Base-by-base conservation (phyloP, 2,113 vertebrate genomes). In the Hymenochirus boettgeri region DNA sequence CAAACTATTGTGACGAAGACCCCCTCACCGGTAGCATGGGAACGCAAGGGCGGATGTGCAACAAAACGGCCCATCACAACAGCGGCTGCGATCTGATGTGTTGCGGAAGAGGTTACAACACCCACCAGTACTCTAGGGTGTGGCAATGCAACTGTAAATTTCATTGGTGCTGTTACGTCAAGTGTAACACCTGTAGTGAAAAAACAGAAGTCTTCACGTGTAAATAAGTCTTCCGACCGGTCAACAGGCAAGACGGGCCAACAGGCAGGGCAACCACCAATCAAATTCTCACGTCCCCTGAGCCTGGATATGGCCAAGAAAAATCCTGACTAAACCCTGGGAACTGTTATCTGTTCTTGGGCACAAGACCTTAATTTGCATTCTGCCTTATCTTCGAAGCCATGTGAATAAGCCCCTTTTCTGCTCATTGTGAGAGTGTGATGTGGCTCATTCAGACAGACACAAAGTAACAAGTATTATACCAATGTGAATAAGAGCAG, bases 61-160 rank as follows among this genome's bases (percentile, higher is more conserved):
- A 99, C 87, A 97, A 95, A 85, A 96, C 95, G 0, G 90, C 89
- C n/a, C 93, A 91, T 50, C 95, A 97, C 78, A 86, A 90, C 72
- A 92, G 89, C 0, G 90, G 94, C 79, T 99, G 96, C 0, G 95
- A 99, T 73, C 77, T 98, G 69, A 97, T 99, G 95, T 99, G 96
- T 84, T 99, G 96, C 0, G 96, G 96, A 1, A 91, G 96, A 0
- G 96, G 96, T 39, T 99, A 99, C 86, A 98, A 99, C 77, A 99
- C 96, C 0, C 96, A 99, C 82, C 96, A 98, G 82, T 98, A 99
- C 70, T 96, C 96, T 0, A 80, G 93, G 0, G 93, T 98, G 31
- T 99, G 96, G 96, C 96, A 99, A 79, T 99, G 96, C 84, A 96
- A 98, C 88, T 99, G 96, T 80, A 98, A 96, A 76, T 99, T 99